Evolutionary conservation across 1,140 invertebrate species (phyloP).

Genomic region (Drosophila sucinea): DNA sequence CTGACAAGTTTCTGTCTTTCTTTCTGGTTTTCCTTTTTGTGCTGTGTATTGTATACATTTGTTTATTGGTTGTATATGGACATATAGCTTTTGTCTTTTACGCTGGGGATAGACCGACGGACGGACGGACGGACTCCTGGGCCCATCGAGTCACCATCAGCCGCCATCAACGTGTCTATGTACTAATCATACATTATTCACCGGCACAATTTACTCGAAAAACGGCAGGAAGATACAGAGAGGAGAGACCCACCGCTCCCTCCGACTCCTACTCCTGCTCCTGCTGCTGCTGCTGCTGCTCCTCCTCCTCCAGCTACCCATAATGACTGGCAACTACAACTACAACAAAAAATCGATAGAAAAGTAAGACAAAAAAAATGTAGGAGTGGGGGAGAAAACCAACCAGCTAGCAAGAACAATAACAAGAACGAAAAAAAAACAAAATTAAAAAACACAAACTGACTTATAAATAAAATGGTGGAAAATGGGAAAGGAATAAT

Average conservation of each 20-base stretch:
- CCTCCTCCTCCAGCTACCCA: constrained; percentile 11
- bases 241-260: constrained; percentile 16
- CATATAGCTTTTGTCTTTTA: constrained; percentile 1
- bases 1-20: background rate
- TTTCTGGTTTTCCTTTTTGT: background rate
- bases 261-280: background rate
- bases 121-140: constrained; percentile 19
- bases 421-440: constrained; percentile 50
- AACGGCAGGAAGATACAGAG: constrained; percentile 65
- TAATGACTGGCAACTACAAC: constrained; percentile 58
- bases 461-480: constrained; percentile 72
- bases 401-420: constrained; percentile 38
- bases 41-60: background rate
- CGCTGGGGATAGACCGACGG: constrained; percentile 16
- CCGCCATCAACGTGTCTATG: constrained; percentile 69
- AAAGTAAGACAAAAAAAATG: constrained; percentile 50
- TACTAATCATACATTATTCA: constrained; percentile 81
- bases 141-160: constrained; percentile 20
- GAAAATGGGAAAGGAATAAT: constrained; percentile 19
- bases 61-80: background rate
- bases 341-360: constrained; percentile 64
- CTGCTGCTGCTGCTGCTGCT: background rate
- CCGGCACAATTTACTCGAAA: constrained; percentile 76
- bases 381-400: no score
- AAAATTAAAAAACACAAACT: constrained; percentile 75